These are phyloP conservation scores for Peromyscus maniculatus DNA, from an alignment of 2,113 vertebrate species.

Conservation along the genomic window DNA sequence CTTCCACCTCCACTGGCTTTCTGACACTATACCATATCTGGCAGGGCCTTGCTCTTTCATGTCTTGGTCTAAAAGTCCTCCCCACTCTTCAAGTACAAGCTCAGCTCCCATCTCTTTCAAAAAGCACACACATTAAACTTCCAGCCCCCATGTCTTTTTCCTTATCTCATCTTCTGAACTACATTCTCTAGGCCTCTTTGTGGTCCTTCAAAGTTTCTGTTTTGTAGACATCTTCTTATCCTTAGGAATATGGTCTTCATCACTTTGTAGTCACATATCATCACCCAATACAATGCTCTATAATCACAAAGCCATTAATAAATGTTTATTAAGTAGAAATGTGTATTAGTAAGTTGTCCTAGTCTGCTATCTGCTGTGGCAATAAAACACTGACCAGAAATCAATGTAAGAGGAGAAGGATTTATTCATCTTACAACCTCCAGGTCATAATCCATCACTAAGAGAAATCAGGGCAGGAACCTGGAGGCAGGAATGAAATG, in stretches of 20 bases:
- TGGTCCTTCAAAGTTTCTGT: not conserved
- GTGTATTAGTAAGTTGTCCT: not conserved
- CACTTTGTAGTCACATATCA: not conserved
- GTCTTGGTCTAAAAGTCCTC: not conserved
- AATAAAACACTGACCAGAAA: not conserved
- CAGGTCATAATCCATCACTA: not conserved
- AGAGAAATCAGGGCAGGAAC: not conserved
- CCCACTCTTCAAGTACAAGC: not conserved
- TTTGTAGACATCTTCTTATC: not conserved
- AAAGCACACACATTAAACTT: not conserved
- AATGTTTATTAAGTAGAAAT: slow-evolving; percentile 49
- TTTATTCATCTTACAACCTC: not conserved
- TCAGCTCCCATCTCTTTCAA: slow-evolving; percentile 16
- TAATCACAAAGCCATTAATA: not conserved
- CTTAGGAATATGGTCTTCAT: not conserved
- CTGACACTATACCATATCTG: not conserved
- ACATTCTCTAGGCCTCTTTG: not conserved
- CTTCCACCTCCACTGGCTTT: not conserved
- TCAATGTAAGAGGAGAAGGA: not conserved
- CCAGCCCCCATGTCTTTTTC: not conserved
- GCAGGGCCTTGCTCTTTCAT: not conserved
- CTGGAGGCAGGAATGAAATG: not conserved
- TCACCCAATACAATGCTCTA: not conserved
- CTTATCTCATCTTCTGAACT: not conserved
- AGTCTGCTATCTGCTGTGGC: not conserved